These are phyloP conservation scores for Willowsia nigromaculata DNA, from an alignment of 2,888 invertebrate species.

Conservation along the genomic window DNA sequence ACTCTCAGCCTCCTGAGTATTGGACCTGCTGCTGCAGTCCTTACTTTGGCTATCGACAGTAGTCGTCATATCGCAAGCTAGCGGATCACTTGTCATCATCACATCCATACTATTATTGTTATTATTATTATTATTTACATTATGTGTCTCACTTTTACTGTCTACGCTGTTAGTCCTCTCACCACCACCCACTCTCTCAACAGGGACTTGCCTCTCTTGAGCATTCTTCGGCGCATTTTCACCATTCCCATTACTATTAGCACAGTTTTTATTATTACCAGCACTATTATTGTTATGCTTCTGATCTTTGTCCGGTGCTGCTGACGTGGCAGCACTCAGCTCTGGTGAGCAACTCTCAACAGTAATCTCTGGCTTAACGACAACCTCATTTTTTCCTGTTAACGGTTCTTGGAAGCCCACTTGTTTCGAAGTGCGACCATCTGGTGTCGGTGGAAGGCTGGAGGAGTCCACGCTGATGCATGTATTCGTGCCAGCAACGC, in stretches of 20 bases:
- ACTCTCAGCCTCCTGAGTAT: conserved; percentile 25
- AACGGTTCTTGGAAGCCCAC: conserved; percentile 79
- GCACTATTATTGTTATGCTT: conserved; percentile 30
- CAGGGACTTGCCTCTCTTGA: conserved; percentile 59
- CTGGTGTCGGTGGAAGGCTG: conserved; percentile 73
- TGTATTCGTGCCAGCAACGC: conserved; percentile 55
- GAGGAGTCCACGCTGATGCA: conserved; percentile 60
- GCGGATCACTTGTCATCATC: conserved; percentile 63
- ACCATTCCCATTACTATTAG: conserved; percentile 43
- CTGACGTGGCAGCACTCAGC: conserved; percentile 67
- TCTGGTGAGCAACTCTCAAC: conserved; percentile 78
- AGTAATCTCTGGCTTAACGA: conserved; percentile 78
- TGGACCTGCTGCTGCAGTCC: conserved; percentile 13
- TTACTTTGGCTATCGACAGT: conserved; percentile 23
- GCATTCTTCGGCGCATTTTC: conserved; percentile 44
- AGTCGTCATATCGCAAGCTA: conserved; percentile 39
- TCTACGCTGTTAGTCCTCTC: conserved; percentile 62
- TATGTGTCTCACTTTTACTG: conserved; percentile 55
- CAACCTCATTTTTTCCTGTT: conserved; percentile 73
- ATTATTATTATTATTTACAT: conserved; percentile 26
- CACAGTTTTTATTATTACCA: conserved; percentile 41
- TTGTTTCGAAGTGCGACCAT: conserved; percentile 74
- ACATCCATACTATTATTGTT: conserved; percentile 44
- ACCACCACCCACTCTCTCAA: conserved; percentile 44
- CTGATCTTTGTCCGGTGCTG: conserved; percentile 50